These are phyloP conservation scores for Platichthys flesus DNA, from an alignment of 2,113 vertebrate genomes.

Conservation along the genomic window DNA sequence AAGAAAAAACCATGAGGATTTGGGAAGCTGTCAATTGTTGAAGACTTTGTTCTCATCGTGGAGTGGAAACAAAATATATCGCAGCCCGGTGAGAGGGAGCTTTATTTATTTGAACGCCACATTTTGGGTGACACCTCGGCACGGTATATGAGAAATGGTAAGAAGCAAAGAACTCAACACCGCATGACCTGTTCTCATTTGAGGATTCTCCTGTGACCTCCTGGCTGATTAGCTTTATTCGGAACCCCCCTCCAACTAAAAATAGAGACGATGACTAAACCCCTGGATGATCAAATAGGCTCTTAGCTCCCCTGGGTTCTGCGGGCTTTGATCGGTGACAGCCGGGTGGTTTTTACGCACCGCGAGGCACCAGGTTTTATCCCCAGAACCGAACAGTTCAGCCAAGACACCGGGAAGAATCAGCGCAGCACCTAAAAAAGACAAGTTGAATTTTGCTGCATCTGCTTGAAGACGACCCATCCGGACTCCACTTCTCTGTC, in stretches of 20 bases:
- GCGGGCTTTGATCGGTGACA: too few species aligned
- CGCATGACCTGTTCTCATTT: constrained; percentile 12
- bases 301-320: too few species aligned
- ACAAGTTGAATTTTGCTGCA: constrained; percentile 18
- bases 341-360: constrained; percentile 1
- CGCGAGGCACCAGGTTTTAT: constrained; percentile 30
- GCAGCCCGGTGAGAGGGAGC: not conserved
- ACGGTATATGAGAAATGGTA: constrained; percentile 41
- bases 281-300: too few species aligned
- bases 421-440: not conserved
- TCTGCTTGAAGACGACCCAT: not conserved
- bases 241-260: too few species aligned
- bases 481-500: not conserved
- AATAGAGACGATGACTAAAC: too few species aligned
- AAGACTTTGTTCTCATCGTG: constrained; percentile 23
- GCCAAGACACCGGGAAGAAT: not conserved
- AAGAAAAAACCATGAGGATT: not conserved
- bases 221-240: too few species aligned
- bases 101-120: not conserved
- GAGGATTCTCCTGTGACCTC: not conserved
- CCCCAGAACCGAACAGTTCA: not conserved
- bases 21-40: constrained; percentile 3
- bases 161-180: constrained; percentile 45
- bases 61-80: not conserved
- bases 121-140: constrained; percentile 35